A percentile compares a stretch with the other conserved stretches of the same genome.
These are phyloP conservation scores for Osmoderma eremita DNA, from an alignment of 2,888 invertebrate genomes.

Conservation along the genomic window DNA sequence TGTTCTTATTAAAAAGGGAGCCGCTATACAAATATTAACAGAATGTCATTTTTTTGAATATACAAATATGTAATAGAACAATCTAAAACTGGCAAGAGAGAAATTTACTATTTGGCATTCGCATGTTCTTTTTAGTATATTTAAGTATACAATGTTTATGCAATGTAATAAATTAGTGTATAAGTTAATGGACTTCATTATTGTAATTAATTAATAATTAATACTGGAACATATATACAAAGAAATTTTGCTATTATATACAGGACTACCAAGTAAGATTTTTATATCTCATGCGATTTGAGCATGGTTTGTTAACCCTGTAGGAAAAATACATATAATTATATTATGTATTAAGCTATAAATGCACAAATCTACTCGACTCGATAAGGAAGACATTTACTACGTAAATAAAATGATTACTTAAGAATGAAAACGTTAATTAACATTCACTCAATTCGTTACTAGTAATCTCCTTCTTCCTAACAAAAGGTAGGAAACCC, in stretches of 20 bases:
- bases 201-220: constrained; percentile 11
- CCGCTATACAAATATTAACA: not conserved
- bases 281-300: constrained; percentile 4
- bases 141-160: constrained; percentile 28
- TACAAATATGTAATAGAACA: constrained; percentile 12
- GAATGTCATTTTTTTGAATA: constrained; percentile 7
- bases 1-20: constrained; percentile 24
- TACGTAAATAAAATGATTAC: constrained; percentile 17
- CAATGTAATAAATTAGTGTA: constrained; percentile 21
- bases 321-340: constrained; percentile 17
- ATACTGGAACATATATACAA: constrained; percentile 29
- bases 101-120: constrained; percentile 20
- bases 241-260: constrained; percentile 15
- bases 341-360: not conserved
- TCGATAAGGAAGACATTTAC: constrained; percentile 35
- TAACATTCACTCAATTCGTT: constrained; percentile 40
- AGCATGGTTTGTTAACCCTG: constrained; percentile 27
- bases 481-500: constrained; percentile 79
- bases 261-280: constrained; percentile 19
- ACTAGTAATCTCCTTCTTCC: constrained; percentile 58
- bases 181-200: not conserved
- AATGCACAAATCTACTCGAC: constrained; percentile 27
- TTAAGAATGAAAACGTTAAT: constrained; percentile 5
- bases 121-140: not conserved
- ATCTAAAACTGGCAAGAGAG: constrained; percentile 20